These are phyloP conservation scores for Limnephilus lunatus DNA, from an alignment of 2,888 invertebrate species.

Conservation along the genomic window DNA sequence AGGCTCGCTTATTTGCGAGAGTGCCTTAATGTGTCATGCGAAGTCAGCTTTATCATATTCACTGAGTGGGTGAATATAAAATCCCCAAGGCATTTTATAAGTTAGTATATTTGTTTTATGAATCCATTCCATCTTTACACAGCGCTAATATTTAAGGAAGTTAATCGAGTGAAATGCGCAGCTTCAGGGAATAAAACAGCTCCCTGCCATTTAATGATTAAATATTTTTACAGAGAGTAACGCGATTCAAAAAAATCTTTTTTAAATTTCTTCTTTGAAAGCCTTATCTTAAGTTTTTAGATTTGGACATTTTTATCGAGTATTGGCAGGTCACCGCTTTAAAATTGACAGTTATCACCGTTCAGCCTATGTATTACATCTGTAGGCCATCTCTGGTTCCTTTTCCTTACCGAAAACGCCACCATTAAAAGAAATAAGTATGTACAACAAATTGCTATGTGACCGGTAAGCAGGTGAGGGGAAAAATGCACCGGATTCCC, in stretches of 20 bases:
- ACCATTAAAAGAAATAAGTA: not conserved
- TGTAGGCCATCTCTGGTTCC: not conserved
- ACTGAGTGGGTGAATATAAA: conserved; percentile 40
- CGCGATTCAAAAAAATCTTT: not conserved
- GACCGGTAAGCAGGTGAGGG: too few species aligned
- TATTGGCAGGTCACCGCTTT: not conserved
- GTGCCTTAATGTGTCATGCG: conserved; percentile 30
- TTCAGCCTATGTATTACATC: too few species aligned
- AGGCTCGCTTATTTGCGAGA: conserved; percentile 38
- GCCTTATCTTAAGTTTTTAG: not conserved
- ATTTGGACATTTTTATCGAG: not conserved
- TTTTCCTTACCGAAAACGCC: not conserved
- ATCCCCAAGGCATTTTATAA: not conserved
- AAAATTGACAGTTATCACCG: too few species aligned
- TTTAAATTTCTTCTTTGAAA: not conserved
- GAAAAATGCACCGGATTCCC: too few species aligned
- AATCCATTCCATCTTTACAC: conserved; percentile 12
- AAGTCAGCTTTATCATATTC: conserved; percentile 53
- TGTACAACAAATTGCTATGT: too few species aligned
- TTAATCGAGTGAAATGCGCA: conserved; percentile 14
- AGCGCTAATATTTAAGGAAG: conserved; percentile 27
- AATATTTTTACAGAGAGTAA: not conserved
- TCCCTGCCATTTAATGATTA: not conserved
- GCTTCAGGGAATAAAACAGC: not conserved
- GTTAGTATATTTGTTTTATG: conserved; percentile 20